phyloP scores from a whole-genome alignment of 2,113 vertebrate genomes.

The Cyprinodon variegatus region DNA sequence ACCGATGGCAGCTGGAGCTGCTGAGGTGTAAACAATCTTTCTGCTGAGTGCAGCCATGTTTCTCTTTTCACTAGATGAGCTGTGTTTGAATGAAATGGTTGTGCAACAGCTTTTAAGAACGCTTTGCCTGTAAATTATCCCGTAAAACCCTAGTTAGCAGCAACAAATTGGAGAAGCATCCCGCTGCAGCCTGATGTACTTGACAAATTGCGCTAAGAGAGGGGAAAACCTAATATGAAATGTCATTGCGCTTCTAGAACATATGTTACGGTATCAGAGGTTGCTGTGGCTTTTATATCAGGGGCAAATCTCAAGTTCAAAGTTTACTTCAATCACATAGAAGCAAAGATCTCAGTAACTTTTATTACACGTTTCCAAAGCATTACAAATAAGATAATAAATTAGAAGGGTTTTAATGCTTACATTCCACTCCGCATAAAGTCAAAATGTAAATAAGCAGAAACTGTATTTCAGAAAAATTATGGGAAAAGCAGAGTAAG shows the following conservation, averaged over 20 bases:
- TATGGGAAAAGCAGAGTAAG: neutral
- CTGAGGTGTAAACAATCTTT: conserved; percentile 59
- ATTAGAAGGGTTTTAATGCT: conserved; percentile 68
- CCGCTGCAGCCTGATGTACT: no score
- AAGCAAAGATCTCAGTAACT: conserved; percentile 16
- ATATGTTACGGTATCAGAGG: conserved; percentile 21
- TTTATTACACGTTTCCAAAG: conserved; percentile 48
- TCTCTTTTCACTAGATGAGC: neutral
- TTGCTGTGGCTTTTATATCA: neutral
- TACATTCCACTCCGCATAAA: conserved; percentile 50
- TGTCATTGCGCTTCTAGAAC: neutral
- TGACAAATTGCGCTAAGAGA: neutral
- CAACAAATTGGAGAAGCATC: neutral
- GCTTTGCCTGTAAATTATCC: conserved; percentile 11
- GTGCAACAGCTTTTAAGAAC: neutral
- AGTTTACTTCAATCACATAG: neutral
- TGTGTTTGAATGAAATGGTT: neutral
- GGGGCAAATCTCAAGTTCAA: neutral
- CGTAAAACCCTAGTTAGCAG: conserved; percentile 19
- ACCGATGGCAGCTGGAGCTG: conserved; percentile 74
- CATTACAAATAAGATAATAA: conserved; percentile 62
- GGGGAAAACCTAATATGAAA: neutral
- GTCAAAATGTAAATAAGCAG: conserved; percentile 34
- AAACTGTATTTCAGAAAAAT: conserved; percentile 38
- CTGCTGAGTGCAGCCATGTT: conserved; percentile 58